Percentiles rank a stretch among this genome's conserved stretches.
phyloP scores from a whole-genome alignment of 2,888 invertebrate genomes.

The Ctena decussata region DNA sequence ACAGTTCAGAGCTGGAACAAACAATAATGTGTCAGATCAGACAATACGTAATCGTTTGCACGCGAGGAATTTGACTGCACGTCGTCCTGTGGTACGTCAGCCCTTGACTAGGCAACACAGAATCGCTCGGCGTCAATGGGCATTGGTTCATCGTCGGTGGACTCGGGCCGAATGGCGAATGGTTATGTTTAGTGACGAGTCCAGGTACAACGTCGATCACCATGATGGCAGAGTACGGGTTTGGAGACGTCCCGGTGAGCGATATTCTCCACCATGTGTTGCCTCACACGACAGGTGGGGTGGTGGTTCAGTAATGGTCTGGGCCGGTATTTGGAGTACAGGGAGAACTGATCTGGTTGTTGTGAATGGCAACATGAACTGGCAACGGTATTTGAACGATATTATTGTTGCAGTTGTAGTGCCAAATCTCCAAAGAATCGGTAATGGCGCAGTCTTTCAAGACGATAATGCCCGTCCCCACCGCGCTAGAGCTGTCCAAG shows the following conservation, averaged over 20 bases:
- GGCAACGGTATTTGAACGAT: no score
- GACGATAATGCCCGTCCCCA: slow-evolving; percentile 28
- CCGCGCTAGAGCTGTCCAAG: neutral
- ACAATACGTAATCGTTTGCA: no score
- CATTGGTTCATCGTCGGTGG: neutral
- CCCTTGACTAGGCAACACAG: neutral
- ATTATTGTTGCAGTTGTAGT: no score
- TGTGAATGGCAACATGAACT: no score
- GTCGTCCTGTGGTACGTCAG: neutral
- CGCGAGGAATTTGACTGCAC: no score
- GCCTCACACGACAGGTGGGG: neutral
- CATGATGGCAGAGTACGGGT: neutral
- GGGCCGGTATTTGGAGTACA: no score
- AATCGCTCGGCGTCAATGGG: neutral
- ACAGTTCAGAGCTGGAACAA: no score
- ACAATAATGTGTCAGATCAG: no score
- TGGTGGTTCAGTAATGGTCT: no score
- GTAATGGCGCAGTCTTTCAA: neutral
- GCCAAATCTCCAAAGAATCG: neutral
- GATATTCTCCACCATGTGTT: neutral
- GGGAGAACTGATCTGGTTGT: no score
- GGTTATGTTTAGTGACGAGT: no score
- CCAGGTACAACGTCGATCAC: no score
- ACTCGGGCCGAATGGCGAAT: neutral
- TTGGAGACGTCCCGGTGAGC: neutral